phyloP scores from a whole-genome alignment of 2,888 invertebrate genomes.

The Macrosiphum euphorbiae region DNA sequence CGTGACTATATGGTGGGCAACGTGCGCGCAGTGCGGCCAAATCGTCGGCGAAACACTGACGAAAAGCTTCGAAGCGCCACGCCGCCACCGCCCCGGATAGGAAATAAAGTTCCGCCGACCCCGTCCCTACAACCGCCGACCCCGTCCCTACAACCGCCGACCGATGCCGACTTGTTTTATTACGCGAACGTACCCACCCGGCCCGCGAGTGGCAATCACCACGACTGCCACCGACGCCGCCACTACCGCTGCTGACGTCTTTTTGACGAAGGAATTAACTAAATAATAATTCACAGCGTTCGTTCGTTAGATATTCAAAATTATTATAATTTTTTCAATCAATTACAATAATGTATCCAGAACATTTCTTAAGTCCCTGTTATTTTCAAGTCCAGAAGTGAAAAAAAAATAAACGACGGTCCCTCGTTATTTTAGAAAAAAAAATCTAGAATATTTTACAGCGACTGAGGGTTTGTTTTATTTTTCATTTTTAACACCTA shows the following conservation, averaged over 20 bases:
- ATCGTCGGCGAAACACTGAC: slow-evolving; percentile 57
- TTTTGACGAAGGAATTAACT: slow-evolving; percentile 17
- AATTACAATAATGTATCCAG: slow-evolving; percentile 4
- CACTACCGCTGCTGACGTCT: neutral
- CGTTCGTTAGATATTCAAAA: slow-evolving; percentile 9
- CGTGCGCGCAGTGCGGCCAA: slow-evolving; percentile 64
- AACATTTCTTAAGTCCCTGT: neutral
- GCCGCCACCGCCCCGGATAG: slow-evolving; percentile 26
- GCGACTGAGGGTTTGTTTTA: neutral
- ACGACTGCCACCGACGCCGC: neutral
- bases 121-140: neutral
- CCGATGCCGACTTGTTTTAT: neutral
- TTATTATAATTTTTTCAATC: slow-evolving; percentile 23
- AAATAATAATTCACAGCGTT: slow-evolving; percentile 2
- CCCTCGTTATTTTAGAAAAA: neutral
- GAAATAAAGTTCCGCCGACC: slow-evolving; percentile 9
- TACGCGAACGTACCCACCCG: neutral
- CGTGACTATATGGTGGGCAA: slow-evolving; percentile 48
- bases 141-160: neutral
- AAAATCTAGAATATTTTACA: neutral
- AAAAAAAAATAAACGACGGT: neutral
- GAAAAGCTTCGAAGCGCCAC: slow-evolving; percentile 37
- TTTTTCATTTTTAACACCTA: neutral
- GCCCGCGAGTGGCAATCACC: neutral
- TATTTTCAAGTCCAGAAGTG: neutral